Base-by-base conservation (phyloP, 1,140 invertebrate species). In the Sarcophaga bullata region DNA sequence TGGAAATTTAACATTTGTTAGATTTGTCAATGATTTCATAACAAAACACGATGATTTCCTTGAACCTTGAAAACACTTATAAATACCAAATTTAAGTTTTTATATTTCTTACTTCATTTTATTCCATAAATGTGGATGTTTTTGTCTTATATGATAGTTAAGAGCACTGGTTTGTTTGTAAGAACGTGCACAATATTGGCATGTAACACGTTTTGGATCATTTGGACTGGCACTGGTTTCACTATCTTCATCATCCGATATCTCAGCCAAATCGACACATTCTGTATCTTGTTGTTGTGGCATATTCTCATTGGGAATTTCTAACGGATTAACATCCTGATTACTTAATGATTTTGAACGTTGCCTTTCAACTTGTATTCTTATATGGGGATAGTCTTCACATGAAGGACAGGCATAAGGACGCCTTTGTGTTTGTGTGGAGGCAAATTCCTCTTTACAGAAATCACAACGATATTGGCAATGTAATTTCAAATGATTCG, bases 391-490 rank as follows among this genome's bases (percentile, higher is more conserved):
- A 9, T 50, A 54, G 19, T 75, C 80, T 50, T 62, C 68, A 47
- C 83, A 84, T 3, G 13, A 17, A 0, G 75, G 58, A 84, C 83
- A 84, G 17, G 83, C 76, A 49, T 84, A 84, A 1, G 83, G 83
- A 73, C 82, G 82, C 17, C 81, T 62, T 62, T 82, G 78, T 6
- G 76, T 68, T n/a, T 80, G 73, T 17, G 75, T 81, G 7, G 76
- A 82, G 15, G 58, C 68, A n/a, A 84, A 84, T 50, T 73, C 50
- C 19, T 82, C 81, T 46, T 81, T 80, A 25, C 83, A 84, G 15
- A 82, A 84, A 68, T 84, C 83, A 62, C 83, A 84, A 37, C 83
- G 83, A 19, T 84, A 84, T 58, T 80, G 68, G 37, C 81, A 91
- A 75, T 84, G 84, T 48, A 83, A 49, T 72, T 84, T 84, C 37